phyloP scores from a whole-genome alignment of 2,113 vertebrate species.

The Sphaerodactylus townsendi region DNA sequence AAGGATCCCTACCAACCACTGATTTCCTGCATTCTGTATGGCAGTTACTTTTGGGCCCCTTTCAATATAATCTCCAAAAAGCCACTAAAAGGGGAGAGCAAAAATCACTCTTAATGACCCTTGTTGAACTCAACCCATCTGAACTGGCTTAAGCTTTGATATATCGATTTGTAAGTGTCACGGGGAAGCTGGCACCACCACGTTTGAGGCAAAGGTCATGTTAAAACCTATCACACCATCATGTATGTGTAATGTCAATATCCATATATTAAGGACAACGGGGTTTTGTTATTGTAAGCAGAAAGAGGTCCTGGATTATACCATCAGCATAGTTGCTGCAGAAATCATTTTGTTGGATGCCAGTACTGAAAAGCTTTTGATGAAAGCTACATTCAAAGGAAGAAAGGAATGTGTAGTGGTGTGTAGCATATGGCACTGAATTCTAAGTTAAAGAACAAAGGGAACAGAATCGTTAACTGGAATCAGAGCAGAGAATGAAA shows the following conservation, averaged over 20 bases:
- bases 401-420: not conserved
- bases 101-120: not conserved
- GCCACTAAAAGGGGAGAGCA: not conserved
- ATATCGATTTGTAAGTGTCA: not conserved
- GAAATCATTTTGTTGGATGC: not conserved
- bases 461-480: slow-evolving; percentile 25
- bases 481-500: slow-evolving; percentile 47
- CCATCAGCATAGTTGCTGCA: not conserved
- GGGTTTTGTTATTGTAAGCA: not conserved
- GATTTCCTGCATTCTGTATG: not conserved
- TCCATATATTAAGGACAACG: not conserved
- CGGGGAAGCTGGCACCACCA: not conserved
- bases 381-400: not conserved
- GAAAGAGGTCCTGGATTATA: not conserved
- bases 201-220: not conserved
- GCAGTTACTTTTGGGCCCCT: not conserved
- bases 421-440: slow-evolving; percentile 24
- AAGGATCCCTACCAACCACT: not conserved
- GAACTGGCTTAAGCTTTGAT: not conserved
- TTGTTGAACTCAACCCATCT: not conserved
- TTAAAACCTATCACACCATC: too few relatives aligned
- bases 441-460: slow-evolving; percentile 33
- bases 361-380: accelerated
- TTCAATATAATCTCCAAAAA: not conserved
- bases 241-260: not conserved